These are phyloP conservation scores for Pissodes strobi DNA, from an alignment of 1,140 invertebrate genomes.

Conservation along the genomic window DNA sequence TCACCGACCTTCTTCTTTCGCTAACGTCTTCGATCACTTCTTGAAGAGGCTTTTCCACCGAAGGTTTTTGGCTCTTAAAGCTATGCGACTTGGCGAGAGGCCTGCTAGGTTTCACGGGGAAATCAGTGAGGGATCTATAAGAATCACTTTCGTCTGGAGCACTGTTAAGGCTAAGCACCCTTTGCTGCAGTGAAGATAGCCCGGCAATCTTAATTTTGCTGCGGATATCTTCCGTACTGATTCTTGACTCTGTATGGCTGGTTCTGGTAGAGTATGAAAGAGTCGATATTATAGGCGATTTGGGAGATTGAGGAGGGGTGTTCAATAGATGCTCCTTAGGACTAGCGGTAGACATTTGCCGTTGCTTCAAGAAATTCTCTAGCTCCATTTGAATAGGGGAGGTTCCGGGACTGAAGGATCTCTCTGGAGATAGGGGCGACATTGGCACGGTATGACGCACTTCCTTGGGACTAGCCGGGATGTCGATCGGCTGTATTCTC, in stretches of 20 bases:
- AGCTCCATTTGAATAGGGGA: slow-evolving; percentile 49
- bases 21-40: slow-evolving; percentile 16
- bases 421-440: slow-evolving; percentile 36
- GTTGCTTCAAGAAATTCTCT: slow-evolving; percentile 48
- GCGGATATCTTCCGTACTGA: slow-evolving; percentile 47
- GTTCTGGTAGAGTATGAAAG: slow-evolving; percentile 1
- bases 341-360: slow-evolving; percentile 31
- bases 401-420: slow-evolving; percentile 20
- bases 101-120: slow-evolving; percentile 61
- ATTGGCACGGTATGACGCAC: not conserved
- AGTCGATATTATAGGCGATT: no score
- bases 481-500: slow-evolving; percentile 61
- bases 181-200: slow-evolving; percentile 60
- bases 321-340: slow-evolving; percentile 2
- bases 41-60: not conserved
- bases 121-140: slow-evolving; percentile 55
- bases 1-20: slow-evolving; percentile 21
- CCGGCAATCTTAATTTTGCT: slow-evolving; percentile 58
- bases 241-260: slow-evolving; percentile 9
- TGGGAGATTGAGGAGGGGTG: slow-evolving; percentile 25
- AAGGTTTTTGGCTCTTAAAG: slow-evolving; percentile 58
- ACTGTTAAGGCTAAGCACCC: slow-evolving; percentile 42
- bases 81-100: slow-evolving; percentile 68
- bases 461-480: slow-evolving; percentile 54
- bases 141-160: slow-evolving; percentile 41